A percentile compares a stretch with the other conserved stretches of the same genome.
Evolutionary conservation across 2,888 invertebrate genomes (phyloP).

Genomic region (Ecdyonurus torrentis): DNA sequence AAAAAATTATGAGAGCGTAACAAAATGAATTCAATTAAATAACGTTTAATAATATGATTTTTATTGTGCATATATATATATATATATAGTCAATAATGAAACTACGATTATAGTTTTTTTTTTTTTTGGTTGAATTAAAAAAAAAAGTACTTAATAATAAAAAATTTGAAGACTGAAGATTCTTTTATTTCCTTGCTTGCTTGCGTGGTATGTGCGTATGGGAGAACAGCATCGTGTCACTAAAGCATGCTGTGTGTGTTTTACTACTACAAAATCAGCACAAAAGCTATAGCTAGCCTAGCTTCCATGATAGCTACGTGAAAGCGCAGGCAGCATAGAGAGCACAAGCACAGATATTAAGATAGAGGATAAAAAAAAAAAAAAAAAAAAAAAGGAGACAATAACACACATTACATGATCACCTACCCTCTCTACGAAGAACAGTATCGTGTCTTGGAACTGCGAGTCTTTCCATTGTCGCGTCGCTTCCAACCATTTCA

Average conservation of each 20-base stretch:
- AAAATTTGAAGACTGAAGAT: too few species aligned
- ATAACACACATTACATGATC: neutral
- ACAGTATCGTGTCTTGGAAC: constrained; percentile 25
- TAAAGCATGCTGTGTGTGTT: neutral
- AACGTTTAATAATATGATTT: too few species aligned
- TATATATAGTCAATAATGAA: too few species aligned
- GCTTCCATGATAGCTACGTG: too few species aligned
- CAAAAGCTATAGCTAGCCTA: neutral
- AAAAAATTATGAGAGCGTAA: neutral
- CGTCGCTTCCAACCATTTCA: constrained; percentile 12
- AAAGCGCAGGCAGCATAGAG: too few species aligned
- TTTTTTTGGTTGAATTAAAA: too few species aligned
- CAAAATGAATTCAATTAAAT: too few species aligned
- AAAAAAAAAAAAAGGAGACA: neutral
- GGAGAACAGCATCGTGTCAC: neutral
- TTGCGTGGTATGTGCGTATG: neutral
- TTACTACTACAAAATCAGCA: too few species aligned
- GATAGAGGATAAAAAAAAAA: too few species aligned
- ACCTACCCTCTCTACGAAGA: constrained; percentile 26
- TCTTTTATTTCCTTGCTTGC: neutral
- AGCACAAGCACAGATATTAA: neutral
- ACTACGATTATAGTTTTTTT: too few species aligned
- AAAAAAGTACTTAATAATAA: too few species aligned
- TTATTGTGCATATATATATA: too few species aligned
- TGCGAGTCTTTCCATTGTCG: constrained; percentile 22